A percentile compares a stretch with the other conserved stretches of the same genome.
phyloP scores from a whole-genome alignment of 2,888 invertebrate genomes.

The Entomobrya multifasciata region DNA sequence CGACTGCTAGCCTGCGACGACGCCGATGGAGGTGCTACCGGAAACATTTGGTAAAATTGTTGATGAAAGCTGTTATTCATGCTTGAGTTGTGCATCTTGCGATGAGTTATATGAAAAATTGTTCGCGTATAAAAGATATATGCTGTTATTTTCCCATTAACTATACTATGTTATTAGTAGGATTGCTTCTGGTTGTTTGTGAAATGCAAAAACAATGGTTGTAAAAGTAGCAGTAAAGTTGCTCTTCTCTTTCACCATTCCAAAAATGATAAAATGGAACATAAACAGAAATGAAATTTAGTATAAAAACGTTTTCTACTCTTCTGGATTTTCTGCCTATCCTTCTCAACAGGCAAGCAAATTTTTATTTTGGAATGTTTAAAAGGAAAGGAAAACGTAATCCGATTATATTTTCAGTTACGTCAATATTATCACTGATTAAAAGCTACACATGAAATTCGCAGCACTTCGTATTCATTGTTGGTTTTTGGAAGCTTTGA shows the following conservation, averaged over 20 bases:
- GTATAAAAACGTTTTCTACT: too few relatives aligned
- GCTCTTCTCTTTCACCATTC: neutral
- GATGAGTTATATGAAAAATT: neutral
- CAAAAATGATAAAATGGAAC: neutral
- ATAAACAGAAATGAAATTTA: neutral
- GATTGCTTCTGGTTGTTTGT: too few relatives aligned
- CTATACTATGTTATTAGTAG: too few relatives aligned
- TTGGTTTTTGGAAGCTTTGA: too few relatives aligned
- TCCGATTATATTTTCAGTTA: constrained; percentile 69
- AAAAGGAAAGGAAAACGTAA: constrained; percentile 39
- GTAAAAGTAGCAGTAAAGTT: too few relatives aligned
- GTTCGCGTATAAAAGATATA: neutral
- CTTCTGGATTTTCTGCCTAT: too few relatives aligned
- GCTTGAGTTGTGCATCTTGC: constrained; percentile 62
- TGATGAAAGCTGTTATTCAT: constrained; percentile 68
- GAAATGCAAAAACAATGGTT: neutral
- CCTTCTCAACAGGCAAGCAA: too few relatives aligned
- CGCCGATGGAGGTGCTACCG: constrained; percentile 8
- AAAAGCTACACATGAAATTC: constrained; percentile 31
- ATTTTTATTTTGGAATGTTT: neutral
- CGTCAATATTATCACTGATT: constrained; percentile 69
- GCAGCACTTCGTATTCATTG: too few relatives aligned
- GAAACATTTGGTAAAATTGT: constrained; percentile 5
- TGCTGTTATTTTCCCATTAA: neutral
- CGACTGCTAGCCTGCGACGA: constrained; percentile 36